A percentile compares a stretch with the other conserved stretches of the same genome.
Conservation (phyloP, 1,140 invertebrate species). For the Drosophila biarmipes region DNA sequence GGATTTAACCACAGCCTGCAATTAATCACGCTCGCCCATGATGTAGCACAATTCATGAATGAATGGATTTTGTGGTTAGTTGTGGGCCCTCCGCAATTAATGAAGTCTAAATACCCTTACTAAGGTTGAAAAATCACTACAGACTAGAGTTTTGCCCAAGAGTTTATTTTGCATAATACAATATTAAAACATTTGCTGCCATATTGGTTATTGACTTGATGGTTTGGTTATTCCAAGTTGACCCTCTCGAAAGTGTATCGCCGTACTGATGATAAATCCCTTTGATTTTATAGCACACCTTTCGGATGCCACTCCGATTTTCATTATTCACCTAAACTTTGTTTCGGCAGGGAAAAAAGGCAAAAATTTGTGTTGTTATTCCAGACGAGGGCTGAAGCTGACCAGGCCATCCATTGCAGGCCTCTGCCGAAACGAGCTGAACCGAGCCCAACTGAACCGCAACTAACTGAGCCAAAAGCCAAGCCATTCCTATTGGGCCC, state of each 20-base stretch:
- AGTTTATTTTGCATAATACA: no score
- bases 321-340: conserved; percentile 15
- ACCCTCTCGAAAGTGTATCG: background rate
- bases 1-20: conserved; percentile 68
- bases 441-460: conserved; percentile 1
- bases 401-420: background rate
- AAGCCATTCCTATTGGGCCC: conserved; percentile 13
- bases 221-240: background rate
- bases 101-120: conserved; percentile 14
- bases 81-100: conserved; percentile 13
- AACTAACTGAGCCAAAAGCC: conserved; percentile 18
- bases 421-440: conserved; percentile 6
- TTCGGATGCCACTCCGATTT: background rate
- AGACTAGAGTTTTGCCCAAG: no score
- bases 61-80: conserved; percentile 21
- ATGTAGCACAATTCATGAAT: conserved; percentile 41
- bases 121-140: background rate
- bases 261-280: background rate
- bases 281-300: conserved; percentile 15
- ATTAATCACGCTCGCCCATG: conserved; percentile 71
- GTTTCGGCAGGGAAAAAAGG: conserved; percentile 20
- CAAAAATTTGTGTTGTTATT: conserved; percentile 42
- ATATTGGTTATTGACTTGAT: background rate
- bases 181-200: no score
- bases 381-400: conserved; percentile 16